phyloP scores from a whole-genome alignment of 2,888 invertebrate species.

The Thalpophila matura region DNA sequence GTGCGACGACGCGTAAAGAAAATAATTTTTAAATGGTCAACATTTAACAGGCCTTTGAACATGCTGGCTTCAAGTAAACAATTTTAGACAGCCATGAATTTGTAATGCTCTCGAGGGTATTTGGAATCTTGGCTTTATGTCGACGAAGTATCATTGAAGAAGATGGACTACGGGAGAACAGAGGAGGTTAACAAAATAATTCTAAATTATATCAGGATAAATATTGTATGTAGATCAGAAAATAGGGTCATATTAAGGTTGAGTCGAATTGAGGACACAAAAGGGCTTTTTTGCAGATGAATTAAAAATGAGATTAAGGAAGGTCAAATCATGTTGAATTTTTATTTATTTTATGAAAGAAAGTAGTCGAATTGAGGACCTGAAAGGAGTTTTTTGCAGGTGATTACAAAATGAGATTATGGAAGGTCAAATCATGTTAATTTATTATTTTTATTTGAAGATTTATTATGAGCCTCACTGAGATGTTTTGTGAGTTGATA shows the following conservation, averaged over 20 bases:
- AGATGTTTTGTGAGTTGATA: no score
- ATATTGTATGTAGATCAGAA: constrained; percentile 28
- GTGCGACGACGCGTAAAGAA: constrained; percentile 62
- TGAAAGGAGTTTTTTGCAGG: no score
- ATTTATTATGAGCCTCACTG: no score
- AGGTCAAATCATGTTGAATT: no score
- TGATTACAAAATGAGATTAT: no score
- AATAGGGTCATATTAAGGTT: constrained; percentile 5
- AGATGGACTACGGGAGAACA: constrained; percentile 33
- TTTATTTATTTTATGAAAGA: no score
- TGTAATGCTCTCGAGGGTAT: constrained; percentile 39
- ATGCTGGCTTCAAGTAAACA: constrained; percentile 46
- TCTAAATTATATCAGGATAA: constrained; percentile 15
- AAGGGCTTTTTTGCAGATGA: no score
- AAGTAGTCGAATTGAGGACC: no score
- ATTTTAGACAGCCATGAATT: constrained; percentile 45
- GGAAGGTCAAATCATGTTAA: no score
- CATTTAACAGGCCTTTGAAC: constrained; percentile 35
- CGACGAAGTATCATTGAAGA: constrained; percentile 6
- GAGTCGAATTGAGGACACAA: background rate
- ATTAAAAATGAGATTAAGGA: no score
- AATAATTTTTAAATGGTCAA: constrained; percentile 67
- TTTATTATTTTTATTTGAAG: no score
- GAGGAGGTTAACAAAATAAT: constrained; percentile 20
- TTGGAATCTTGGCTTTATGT: constrained; percentile 17